Evolutionary conservation across 2,113 vertebrate species (phyloP).

Genomic region (Esox niger): DNA sequence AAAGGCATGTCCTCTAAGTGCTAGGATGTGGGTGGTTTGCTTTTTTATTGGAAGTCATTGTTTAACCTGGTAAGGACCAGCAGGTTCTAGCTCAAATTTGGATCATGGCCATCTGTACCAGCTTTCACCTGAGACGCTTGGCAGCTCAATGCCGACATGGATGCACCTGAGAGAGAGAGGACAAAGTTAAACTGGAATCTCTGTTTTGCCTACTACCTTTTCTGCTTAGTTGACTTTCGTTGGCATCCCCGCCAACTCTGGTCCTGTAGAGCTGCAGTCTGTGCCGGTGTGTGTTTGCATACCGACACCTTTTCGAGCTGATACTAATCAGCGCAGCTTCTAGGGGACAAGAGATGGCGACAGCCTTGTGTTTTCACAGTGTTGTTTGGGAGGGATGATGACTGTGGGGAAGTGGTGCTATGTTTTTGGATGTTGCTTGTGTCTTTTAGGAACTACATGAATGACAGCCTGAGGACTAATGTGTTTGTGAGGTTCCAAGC

Average conservation of each 20-base stretch:
- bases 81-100: background rate
- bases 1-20: slow-evolving; percentile 42
- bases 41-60: background rate
- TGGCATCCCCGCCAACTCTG: background rate
- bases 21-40: background rate
- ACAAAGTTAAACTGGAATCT: slow-evolving; percentile 93
- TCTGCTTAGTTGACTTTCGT: no score
- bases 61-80: background rate
- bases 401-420: slow-evolving; percentile 64
- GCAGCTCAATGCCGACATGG: slow-evolving; percentile 31
- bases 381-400: slow-evolving; percentile 4
- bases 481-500: slow-evolving; percentile 97
- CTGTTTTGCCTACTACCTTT: background rate
- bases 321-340: background rate
- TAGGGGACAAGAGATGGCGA: background rate
- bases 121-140: slow-evolving; percentile 42
- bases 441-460: slow-evolving; percentile 96
- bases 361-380: background rate
- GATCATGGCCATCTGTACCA: slow-evolving; percentile 28
- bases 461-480: slow-evolving; percentile 93
- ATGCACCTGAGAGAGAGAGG: slow-evolving; percentile 54
- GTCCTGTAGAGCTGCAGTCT: background rate
- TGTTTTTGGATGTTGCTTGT: slow-evolving; percentile 55
- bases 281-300: background rate
- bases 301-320: background rate